phyloP scores from a whole-genome alignment of 2,113 vertebrate species.

The Illadopsis cleaveri region DNA sequence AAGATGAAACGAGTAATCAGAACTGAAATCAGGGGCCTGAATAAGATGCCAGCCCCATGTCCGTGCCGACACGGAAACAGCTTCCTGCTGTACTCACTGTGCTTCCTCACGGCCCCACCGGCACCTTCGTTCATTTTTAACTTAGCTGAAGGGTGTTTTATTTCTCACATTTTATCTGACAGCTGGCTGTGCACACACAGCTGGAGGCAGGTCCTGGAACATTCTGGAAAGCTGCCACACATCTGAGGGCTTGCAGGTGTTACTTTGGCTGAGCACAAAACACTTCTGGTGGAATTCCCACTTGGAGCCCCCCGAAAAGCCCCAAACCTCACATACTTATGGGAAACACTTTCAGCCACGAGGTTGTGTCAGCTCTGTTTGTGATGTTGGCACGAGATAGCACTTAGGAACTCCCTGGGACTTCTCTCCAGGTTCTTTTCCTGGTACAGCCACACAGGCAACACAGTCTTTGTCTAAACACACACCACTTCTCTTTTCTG shows the following conservation, averaged over 20 bases:
- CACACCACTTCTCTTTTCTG: neutral
- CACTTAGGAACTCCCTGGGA: neutral
- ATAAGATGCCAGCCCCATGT: neutral
- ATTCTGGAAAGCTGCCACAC: neutral
- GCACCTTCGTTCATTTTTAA: neutral
- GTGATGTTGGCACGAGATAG: neutral
- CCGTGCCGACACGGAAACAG: fast-evolving
- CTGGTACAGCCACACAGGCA: fast-evolving
- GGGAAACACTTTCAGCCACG: neutral
- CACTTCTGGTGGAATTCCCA: neutral
- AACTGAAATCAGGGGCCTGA: neutral
- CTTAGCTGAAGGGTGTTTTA: neutral
- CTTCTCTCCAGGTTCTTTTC: neutral
- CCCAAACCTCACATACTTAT: neutral
- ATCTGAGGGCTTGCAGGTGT: neutral
- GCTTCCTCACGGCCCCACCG: fast-evolving
- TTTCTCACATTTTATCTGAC: neutral
- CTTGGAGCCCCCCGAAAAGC: neutral
- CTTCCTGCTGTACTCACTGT: neutral
- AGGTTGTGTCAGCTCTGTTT: neutral
- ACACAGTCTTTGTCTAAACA: neutral
- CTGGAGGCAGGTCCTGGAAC: neutral
- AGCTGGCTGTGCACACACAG: neutral
- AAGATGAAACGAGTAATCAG: conserved; percentile 49
- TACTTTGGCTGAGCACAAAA: neutral